A percentile compares a stretch with the other conserved stretches of the same genome.
Evolutionary conservation across 2,113 vertebrate genomes (phyloP).

Genomic region (Eudyptes chrysolophus): DNA sequence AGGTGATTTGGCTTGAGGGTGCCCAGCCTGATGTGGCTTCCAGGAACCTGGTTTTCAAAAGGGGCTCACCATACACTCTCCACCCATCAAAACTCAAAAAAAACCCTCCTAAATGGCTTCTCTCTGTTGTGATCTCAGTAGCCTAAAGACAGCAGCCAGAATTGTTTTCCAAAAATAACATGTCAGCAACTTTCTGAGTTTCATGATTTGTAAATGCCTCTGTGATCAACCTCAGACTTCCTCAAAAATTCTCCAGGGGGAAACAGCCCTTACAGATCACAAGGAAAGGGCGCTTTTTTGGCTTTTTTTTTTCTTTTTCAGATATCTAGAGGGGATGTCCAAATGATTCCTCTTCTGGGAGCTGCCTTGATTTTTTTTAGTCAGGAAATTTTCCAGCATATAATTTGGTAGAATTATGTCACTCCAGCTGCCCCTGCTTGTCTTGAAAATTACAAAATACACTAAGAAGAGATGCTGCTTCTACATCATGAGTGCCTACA

Average conservation of each 20-base stretch:
- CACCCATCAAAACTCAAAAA: not conserved
- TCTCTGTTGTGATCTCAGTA: not conserved
- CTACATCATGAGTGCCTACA: not conserved
- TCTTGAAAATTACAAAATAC: not conserved
- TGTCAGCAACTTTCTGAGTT: conserved; percentile 26
- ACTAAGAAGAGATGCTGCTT: not conserved
- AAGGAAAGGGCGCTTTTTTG: not conserved
- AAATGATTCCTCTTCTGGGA: not conserved
- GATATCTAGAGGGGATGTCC: not conserved
- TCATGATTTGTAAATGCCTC: conserved; percentile 36
- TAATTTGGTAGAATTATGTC: not conserved
- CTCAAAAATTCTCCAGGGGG: conserved; percentile 39
- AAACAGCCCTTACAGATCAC: not conserved
- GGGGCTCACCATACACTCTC: not conserved
- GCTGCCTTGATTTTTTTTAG: not conserved
- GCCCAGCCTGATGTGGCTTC: not conserved
- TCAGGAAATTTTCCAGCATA: not conserved
- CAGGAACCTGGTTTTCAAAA: not conserved
- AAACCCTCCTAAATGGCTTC: not conserved
- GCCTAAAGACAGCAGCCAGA: not conserved
- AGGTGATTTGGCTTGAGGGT: not conserved
- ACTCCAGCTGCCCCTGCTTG: not conserved
- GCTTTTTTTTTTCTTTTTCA: not conserved
- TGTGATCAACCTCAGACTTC: not conserved
- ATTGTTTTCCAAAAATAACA: conserved; percentile 38